Evolutionary conservation across 2,113 vertebrate genomes (phyloP).

Genomic region (Syngnathus typhle): DNA sequence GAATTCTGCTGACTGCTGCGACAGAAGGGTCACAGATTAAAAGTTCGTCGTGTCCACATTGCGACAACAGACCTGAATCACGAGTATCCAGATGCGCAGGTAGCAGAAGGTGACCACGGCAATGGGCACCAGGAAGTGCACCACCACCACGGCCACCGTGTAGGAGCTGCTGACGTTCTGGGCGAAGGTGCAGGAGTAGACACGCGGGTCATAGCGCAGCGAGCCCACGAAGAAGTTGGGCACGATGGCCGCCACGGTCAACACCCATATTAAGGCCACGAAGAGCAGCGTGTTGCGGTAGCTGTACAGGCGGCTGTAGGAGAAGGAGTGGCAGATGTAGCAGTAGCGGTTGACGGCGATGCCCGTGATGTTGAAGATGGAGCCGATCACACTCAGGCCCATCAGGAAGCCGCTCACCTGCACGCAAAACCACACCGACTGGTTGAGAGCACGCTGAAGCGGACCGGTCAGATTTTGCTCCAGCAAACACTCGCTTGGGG

Average conservation of each 20-base stretch:
- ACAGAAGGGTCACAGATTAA: conserved; percentile 7
- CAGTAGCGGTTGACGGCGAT: conserved; percentile 89
- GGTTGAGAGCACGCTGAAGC: background rate
- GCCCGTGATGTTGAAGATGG: conserved; percentile 89
- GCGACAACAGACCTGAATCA: conserved; percentile 73
- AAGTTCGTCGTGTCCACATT: conserved; percentile 2
- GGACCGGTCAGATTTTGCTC: too few species aligned
- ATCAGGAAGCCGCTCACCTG: conserved; percentile 85
- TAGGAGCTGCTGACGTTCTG: conserved; percentile 83
- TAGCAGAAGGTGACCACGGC: conserved; percentile 86
- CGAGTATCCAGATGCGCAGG: conserved; percentile 84
- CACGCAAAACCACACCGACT: background rate
- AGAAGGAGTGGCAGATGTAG: conserved; percentile 84
- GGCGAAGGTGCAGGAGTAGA: conserved; percentile 88
- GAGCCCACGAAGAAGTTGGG: conserved; percentile 86
- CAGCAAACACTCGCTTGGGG: background rate
- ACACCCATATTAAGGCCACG: conserved; percentile 72
- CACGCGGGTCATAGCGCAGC: conserved; percentile 79
- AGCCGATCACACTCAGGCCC: conserved; percentile 87
- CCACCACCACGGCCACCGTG: conserved; percentile 76
- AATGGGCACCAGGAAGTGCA: conserved; percentile 88
- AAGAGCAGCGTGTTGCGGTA: conserved; percentile 78
- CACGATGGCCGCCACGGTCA: conserved; percentile 78
- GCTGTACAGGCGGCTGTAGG: conserved; percentile 78
- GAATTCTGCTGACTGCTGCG: background rate